Evolutionary conservation across 1,140 invertebrate species (phyloP).

Genomic region (Caenorhabditis latens): DNA sequence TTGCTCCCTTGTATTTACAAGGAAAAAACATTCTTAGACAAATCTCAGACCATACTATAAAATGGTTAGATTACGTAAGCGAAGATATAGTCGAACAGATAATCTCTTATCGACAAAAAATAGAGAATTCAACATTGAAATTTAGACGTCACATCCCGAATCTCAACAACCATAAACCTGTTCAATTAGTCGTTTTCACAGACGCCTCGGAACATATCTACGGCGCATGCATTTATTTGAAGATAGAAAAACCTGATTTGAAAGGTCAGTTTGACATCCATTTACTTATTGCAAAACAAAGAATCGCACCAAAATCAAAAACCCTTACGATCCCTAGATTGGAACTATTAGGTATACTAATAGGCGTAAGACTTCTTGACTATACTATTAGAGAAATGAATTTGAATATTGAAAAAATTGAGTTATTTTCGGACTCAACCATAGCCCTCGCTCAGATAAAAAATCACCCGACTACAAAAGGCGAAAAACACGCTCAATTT

Average conservation of each 20-base stretch:
- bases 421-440: background rate
- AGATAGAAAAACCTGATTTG: background rate
- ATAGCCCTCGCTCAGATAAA: background rate
- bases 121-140: background rate
- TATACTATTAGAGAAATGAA: background rate
- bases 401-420: background rate
- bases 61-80: background rate
- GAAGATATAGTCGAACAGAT: background rate
- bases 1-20: background rate
- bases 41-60: background rate
- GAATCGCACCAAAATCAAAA: background rate
- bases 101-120: background rate
- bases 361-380: background rate
- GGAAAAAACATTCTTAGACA: background rate
- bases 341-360: background rate
- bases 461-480: background rate
- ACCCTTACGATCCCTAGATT: background rate
- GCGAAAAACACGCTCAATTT: background rate
- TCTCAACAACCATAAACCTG: background rate
- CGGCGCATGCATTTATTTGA: background rate
- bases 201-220: background rate
- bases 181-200: background rate
- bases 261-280: background rate
- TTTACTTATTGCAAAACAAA: slow-evolving; percentile 2
- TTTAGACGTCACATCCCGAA: background rate